Evolutionary conservation across 2,888 invertebrate species (phyloP), one percentile per base, ranked within the genome.

Genomic region (Mythimna ferrago): DNA sequence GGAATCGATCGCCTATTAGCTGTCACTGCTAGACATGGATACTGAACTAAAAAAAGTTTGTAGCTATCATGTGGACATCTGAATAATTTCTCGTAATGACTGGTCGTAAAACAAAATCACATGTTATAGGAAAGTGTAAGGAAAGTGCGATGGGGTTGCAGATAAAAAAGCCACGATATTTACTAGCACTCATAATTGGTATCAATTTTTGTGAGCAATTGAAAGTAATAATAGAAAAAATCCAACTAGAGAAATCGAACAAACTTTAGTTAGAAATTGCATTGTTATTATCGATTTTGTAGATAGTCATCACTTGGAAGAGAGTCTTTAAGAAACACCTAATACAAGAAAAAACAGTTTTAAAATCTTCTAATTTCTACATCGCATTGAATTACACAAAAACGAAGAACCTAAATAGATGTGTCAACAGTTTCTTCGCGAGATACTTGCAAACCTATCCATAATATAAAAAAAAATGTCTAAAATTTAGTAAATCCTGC

Each of bases 1-100:
- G 85, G 89, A 89, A 92, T 92, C 92, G 90, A 92, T 91, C 80
- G 81, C 71, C 82, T 87, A 90, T 86, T 87, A 88, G 35, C 38
- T 41, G 70, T n/a, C 72, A 64, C 79, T 66, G 78, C 76, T 76
- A 80, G 83, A 85, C 82, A 89, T 86, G 71, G 82, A 86, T 79
- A 84, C 70, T 71, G 60, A 63, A 79, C 83, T 71, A 74, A 66
- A 81, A 85, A 78, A 80, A 74, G 11, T 82, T 86, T 38, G 66
- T 56, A 69, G 61, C 71, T 86, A 87, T 86, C 80, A 74, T 70
- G 71, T 67, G 68, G 71, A 78, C 65, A 82, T 85, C 71, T 79
- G 75, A 73, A 84, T 88, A 87, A 89, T 91, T 88, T 80, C 79
- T 86, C 82, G 73, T 90, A 91, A 92, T 92, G 87, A 87, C 84